Conservation (phyloP, 2,888 invertebrate genomes). For the Muscina levida region DNA sequence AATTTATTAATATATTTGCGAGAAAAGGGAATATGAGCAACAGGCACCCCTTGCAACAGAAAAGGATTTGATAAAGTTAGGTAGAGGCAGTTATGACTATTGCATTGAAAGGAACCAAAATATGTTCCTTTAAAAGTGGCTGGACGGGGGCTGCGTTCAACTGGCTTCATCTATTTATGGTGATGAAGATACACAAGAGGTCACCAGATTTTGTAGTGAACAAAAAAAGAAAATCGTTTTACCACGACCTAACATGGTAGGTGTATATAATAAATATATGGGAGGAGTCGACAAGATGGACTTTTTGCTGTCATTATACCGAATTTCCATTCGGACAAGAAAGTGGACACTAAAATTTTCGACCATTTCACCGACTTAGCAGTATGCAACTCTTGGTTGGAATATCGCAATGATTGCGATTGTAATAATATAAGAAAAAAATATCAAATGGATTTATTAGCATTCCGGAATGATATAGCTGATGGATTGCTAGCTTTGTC, state of each 20-base stretch:
- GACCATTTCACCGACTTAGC: conserved; percentile 41
- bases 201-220: too few species aligned
- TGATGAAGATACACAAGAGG: too few species aligned
- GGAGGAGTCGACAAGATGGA: neutral
- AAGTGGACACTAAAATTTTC: conserved; percentile 53
- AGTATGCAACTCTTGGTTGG: conserved; percentile 49
- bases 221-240: conserved; percentile 18
- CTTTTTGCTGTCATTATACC: conserved; percentile 43
- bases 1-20: conserved; percentile 27
- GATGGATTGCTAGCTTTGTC: neutral
- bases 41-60: too few species aligned
- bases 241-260: conserved; percentile 45
- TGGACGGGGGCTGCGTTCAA: too few species aligned
- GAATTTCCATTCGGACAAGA: conserved; percentile 43
- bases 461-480: neutral
- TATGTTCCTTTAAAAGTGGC: too few species aligned
- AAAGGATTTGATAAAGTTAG: too few species aligned
- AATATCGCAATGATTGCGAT: conserved; percentile 37
- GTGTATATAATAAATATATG: neutral
- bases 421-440: neutral
- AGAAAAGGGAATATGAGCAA: neutral
- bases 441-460: neutral
- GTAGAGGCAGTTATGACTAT: too few species aligned
- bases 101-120: too few species aligned
- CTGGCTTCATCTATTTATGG: too few species aligned